A percentile compares a stretch with the other conserved stretches of the same genome.
Evolutionary conservation across 2,888 invertebrate species (phyloP).

Genomic region (Mythimna impura): DNA sequence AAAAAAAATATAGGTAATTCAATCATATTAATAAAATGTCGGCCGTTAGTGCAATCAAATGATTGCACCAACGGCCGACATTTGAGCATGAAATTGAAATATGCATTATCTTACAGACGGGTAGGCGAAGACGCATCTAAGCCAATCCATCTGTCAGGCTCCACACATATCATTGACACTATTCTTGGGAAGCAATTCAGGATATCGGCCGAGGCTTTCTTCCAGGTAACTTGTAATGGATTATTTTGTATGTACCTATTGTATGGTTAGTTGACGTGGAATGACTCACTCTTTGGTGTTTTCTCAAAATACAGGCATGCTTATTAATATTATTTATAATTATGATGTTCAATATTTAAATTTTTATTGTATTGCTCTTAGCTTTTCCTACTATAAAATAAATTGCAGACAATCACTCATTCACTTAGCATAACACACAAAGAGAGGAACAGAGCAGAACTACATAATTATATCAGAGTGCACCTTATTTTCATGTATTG

Average conservation of each 20-base stretch:
- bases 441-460: no score
- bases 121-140: constrained; percentile 91
- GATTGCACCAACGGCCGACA: no score
- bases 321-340: neutral
- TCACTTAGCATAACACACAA: no score
- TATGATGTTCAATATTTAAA: neutral
- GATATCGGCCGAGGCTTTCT: constrained; percentile 95
- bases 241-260: no score
- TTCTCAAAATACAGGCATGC: neutral
- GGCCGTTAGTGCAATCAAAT: no score
- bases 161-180: constrained; percentile 93
- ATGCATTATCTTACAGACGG: constrained; percentile 83
- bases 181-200: constrained; percentile 93
- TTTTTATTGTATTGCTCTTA: neutral
- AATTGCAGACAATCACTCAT: neutral
- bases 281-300: neutral
- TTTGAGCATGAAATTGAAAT: neutral
- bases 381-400: neutral
- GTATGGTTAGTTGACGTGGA: neutral
- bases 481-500: no score
- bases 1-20: no score
- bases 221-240: constrained; percentile 91
- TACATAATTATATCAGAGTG: no score
- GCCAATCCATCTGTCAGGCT: constrained; percentile 92
- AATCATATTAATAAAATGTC: no score